Percentiles rank a stretch among this genome's conserved stretches.
Evolutionary conservation across 2,888 invertebrate species (phyloP).

Genomic region (Cordylochernes scorpioides): DNA sequence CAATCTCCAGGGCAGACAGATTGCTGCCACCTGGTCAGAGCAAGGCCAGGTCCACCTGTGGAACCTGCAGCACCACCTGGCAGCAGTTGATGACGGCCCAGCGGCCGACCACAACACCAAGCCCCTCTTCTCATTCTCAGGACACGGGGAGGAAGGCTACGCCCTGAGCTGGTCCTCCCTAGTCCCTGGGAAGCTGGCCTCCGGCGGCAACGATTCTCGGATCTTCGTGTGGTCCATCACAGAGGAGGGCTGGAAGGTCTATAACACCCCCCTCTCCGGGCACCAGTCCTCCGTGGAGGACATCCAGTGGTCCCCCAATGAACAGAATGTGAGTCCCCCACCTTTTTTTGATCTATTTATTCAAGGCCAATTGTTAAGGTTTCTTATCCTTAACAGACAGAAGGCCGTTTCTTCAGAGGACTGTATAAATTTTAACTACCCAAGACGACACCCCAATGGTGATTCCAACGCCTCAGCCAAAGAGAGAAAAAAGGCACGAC

Average conservation of each 20-base stretch:
- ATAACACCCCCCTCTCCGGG: too few relatives aligned
- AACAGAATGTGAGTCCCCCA: conserved; percentile 38
- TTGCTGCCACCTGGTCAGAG: conserved; percentile 91
- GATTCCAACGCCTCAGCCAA: too few relatives aligned
- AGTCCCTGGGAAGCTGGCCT: conserved; percentile 41
- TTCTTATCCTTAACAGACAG: too few relatives aligned
- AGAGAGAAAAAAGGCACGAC: too few relatives aligned
- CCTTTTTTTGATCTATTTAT: too few relatives aligned
- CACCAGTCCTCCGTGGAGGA: conserved; percentile 88
- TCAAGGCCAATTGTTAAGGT: too few relatives aligned
- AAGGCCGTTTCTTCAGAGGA: too few relatives aligned
- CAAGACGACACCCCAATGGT: too few relatives aligned
- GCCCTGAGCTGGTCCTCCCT: conserved; percentile 74
- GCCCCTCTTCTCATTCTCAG: conserved; percentile 61
- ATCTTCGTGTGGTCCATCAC: too few relatives aligned
- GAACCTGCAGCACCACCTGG: conserved; percentile 54
- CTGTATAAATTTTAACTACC: too few relatives aligned
- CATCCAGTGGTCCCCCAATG: conserved; percentile 93
- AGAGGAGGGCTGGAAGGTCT: too few relatives aligned
- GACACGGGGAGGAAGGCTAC: conserved; percentile 79
- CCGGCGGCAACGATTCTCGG: too few relatives aligned
- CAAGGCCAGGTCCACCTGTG: conserved; percentile 70
- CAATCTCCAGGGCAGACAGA: conserved; percentile 33
- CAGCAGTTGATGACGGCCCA: conserved; percentile 43
- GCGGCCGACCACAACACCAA: conserved; percentile 18